Evolutionary conservation across 2,888 invertebrate species (phyloP), one percentile per base, ranked within the genome.

Genomic region (Schizaphis graminum): DNA sequence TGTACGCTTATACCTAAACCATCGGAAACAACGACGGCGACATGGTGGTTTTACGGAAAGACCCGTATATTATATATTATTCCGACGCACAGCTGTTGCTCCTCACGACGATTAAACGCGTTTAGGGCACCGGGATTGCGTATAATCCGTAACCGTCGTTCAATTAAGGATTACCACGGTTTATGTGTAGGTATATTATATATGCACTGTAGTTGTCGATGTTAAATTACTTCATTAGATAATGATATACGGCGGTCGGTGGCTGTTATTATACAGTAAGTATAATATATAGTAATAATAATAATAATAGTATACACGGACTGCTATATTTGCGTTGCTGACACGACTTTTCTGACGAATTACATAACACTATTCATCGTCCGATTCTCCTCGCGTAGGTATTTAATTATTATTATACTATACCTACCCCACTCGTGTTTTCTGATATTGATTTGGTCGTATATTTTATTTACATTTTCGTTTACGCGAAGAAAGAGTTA

Each of bases 101-200:
- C 77, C 77, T 91, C 91, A 91, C 91, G 49, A 53, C 53, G 77
- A 84, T 91, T 77, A 91, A 90, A 90, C 47, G 47, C 90, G 90
- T 47, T 28, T n/a, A 61, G 89, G 44, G 3, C 57, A 3, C 21
- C 61, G n/a, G n/a, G 47, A 47, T 28, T 0, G 28, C 3, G 56
- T n/a, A 61, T 90, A 90, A 90, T 90, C 90, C 47, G 90, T n/a
- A 28, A 21, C 21, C 61, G 26, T 61, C 61, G 90, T 67, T 67
- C 61, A 67, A 90, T 61, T 21, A 67, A n/a, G 90, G 90, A 90
- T 90, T 90, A 90, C 61, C 61, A 47, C 90, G 90, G 56, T 89
- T 56, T 56, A 26, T 56, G 26, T 56, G 41, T n/a, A n/a, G n/a
- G n/a, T 41, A 26, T 24, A 56, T 35, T 35, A 35, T 77, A 35